Evolutionary conservation across 2,888 invertebrate genomes (phyloP).

Genomic region (Epinotia ramella): DNA sequence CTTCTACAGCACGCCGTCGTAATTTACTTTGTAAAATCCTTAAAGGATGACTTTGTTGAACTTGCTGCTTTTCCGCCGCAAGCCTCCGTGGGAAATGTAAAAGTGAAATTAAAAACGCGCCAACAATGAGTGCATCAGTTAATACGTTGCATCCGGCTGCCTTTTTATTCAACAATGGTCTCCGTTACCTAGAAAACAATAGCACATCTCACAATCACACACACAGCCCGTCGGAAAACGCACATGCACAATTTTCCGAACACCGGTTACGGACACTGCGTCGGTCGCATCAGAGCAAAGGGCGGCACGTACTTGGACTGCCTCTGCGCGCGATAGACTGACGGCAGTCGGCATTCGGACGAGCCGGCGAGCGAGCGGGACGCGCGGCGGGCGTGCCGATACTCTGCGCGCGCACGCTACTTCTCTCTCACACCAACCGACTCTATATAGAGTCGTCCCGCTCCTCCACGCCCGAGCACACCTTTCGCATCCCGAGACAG

Average conservation of each 20-base stretch:
- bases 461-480: slow-evolving; percentile 76
- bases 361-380: slow-evolving; percentile 76
- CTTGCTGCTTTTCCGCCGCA: slow-evolving; percentile 55
- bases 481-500: slow-evolving; percentile 84
- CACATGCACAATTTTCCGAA: slow-evolving; percentile 86
- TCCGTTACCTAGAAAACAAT: slow-evolving; percentile 84
- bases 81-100: slow-evolving; percentile 64
- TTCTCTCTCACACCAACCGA: slow-evolving; percentile 67
- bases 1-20: slow-evolving; percentile 46
- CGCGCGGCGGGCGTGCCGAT: slow-evolving; percentile 82
- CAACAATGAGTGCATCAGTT: slow-evolving; percentile 66
- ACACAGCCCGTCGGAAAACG: slow-evolving; percentile 84
- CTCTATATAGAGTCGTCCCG: slow-evolving; percentile 65
- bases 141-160: slow-evolving; percentile 72
- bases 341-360: slow-evolving; percentile 63
- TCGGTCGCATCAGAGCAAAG: slow-evolving; percentile 80
- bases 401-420: slow-evolving; percentile 77
- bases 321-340: slow-evolving; percentile 84
- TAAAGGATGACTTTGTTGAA: slow-evolving; percentile 50
- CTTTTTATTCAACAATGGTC: slow-evolving; percentile 71
- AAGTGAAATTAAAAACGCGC: slow-evolving; percentile 70
- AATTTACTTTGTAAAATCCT: slow-evolving; percentile 50
- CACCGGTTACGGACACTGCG: slow-evolving; percentile 83
- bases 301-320: slow-evolving; percentile 77
- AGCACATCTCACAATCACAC: slow-evolving; percentile 84